Percentiles rank a stretch among this genome's conserved stretches.
phyloP scores from a whole-genome alignment of 2,888 invertebrate genomes.

The Euclidia mi region DNA sequence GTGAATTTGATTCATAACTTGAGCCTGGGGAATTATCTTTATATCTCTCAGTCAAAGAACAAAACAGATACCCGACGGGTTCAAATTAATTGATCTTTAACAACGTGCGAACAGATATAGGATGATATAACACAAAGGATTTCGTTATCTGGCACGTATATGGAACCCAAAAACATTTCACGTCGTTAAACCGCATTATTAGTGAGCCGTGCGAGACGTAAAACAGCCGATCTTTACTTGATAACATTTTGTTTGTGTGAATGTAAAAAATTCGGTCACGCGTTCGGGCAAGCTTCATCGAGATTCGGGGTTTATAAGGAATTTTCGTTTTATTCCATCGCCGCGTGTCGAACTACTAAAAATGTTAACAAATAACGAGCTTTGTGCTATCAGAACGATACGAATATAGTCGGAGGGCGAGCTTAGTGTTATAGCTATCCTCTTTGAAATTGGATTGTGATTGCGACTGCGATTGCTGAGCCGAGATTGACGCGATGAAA shows the following conservation, averaged over 20 bases:
- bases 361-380: conserved; percentile 53
- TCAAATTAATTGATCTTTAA: conserved; percentile 38
- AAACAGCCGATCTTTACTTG: conserved; percentile 56
- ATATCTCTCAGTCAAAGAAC: conserved; percentile 23
- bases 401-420: conserved; percentile 48
- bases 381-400: conserved; percentile 36
- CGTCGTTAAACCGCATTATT: conserved; percentile 57
- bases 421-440: conserved; percentile 53
- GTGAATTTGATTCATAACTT: conserved; percentile 26
- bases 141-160: conserved; percentile 48
- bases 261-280: conserved; percentile 53
- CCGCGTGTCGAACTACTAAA: conserved; percentile 34
- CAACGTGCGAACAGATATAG: conserved; percentile 44
- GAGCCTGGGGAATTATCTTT: conserved; percentile 18
- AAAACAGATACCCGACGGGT: conserved; percentile 10
- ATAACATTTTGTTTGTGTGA: conserved; percentile 55
- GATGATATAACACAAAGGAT: conserved; percentile 44
- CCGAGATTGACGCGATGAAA: conserved; percentile 58
- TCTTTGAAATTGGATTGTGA: conserved; percentile 66
- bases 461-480: conserved; percentile 62
- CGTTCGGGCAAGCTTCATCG: conserved; percentile 27
- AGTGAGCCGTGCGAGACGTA: conserved; percentile 54
- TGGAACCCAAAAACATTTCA: conserved; percentile 52
- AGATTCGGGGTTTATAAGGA: conserved; percentile 34
- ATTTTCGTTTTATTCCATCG: conserved; percentile 39